Conservation (phyloP, 2,113 vertebrate genomes). For the Pomatostomus ruficeps region DNA sequence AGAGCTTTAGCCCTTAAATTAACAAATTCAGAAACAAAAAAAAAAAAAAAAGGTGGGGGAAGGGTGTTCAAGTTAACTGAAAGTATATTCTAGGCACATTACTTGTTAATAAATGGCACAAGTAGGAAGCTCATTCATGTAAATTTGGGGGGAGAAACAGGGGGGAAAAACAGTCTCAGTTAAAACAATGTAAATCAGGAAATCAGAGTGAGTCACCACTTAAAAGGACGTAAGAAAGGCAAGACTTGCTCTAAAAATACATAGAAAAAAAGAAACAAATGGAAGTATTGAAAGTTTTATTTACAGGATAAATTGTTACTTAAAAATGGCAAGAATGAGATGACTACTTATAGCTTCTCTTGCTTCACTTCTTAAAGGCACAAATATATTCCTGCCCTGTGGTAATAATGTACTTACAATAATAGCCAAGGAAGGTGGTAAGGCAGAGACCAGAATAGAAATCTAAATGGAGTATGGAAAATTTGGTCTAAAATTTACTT, state of each 20-base stretch:
- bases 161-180: neutral
- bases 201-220: neutral
- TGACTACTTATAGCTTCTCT: neutral
- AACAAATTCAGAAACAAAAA: neutral
- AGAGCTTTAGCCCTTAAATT: neutral
- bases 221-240: neutral
- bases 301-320: neutral
- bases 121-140: neutral
- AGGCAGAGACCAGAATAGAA: neutral
- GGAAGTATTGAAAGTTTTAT: neutral
- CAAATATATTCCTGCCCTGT: neutral
- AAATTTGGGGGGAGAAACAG: no score
- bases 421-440: neutral
- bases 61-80: neutral
- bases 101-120: neutral
- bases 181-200: neutral
- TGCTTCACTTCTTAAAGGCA: neutral
- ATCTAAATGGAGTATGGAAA: neutral
- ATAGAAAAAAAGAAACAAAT: neutral
- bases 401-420: neutral
- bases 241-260: neutral
- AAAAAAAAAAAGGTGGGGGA: neutral
- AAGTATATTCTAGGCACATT: neutral
- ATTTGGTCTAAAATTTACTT: neutral
- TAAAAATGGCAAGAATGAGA: neutral